phyloP scores from a whole-genome alignment of 2,888 invertebrate species.

The Agonopterix heracliana region DNA sequence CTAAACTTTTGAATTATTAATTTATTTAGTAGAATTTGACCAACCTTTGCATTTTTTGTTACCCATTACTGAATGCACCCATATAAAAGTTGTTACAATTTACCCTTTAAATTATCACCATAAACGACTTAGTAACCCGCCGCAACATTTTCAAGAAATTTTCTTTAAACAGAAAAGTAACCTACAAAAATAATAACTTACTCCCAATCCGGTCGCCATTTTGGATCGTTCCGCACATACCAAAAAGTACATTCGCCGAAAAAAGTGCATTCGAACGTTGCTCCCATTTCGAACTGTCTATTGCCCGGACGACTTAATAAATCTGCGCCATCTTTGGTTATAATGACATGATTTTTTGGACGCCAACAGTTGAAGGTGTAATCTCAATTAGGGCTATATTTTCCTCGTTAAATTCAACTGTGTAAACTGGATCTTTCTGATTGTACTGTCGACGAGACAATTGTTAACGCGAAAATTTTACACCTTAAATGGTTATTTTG shows the following conservation, averaged over 20 bases:
- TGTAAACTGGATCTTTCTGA: conserved; percentile 45
- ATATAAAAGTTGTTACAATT: no score
- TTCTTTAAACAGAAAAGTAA: no score
- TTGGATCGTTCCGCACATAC: neutral
- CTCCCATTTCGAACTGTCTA: conserved; percentile 61
- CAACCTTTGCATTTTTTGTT: no score
- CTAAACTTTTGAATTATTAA: no score
- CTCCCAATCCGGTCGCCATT: no score
- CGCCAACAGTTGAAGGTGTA: conserved; percentile 51
- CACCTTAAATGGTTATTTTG: no score
- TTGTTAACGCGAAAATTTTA: neutral
- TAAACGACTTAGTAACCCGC: no score
- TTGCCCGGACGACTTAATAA: conserved; percentile 61
- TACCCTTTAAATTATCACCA: no score
- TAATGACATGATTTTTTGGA: conserved; percentile 67
- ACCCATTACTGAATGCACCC: no score
- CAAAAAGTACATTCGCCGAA: conserved; percentile 27
- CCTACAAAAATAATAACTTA: no score
- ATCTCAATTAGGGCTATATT: conserved; percentile 72
- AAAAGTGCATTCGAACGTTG: conserved; percentile 32
- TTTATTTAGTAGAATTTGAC: no score
- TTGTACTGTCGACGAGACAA: conserved; percentile 36
- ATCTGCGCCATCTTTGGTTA: conserved; percentile 63
- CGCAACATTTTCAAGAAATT: no score
- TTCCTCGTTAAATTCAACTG: conserved; percentile 68